Evolutionary conservation across 92 coral and sea anemone genomes (phyloP).

Genomic region (Micromussa lordhowensis): DNA sequence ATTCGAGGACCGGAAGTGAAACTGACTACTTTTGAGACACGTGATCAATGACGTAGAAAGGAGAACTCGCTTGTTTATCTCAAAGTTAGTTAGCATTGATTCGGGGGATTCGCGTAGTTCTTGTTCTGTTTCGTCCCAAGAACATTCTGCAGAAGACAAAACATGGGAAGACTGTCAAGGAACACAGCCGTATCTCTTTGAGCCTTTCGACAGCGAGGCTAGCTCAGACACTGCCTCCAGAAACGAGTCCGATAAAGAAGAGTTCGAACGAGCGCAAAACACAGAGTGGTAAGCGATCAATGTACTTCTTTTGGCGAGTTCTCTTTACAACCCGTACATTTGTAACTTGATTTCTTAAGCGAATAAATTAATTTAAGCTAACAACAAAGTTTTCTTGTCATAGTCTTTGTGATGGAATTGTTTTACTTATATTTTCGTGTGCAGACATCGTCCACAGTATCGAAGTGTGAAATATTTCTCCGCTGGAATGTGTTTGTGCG

Average conservation of each 20-base stretch:
- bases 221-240: neutral
- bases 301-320: neutral
- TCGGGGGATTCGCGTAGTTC: no score
- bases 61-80: neutral
- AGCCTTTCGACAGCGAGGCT: neutral
- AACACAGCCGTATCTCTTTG: neutral
- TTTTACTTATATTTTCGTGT: no score
- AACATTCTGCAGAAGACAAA: no score
- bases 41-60: neutral
- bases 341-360: neutral
- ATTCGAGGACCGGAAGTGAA: neutral
- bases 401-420: no score
- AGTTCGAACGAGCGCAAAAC: constrained; percentile 7
- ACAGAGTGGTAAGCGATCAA: constrained; percentile 1
- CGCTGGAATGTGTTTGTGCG: no score
- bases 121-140: neutral
- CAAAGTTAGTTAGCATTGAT: neutral
- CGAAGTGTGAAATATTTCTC: no score
- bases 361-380: no score
- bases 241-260: neutral
- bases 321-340: neutral
- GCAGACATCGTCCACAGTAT: no score
- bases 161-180: no score
- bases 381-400: no score
- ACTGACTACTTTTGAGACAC: neutral